These are phyloP conservation scores for Acropora yongei DNA, from an alignment of 64 coral and sea anemone species.

Conservation along the genomic window DNA sequence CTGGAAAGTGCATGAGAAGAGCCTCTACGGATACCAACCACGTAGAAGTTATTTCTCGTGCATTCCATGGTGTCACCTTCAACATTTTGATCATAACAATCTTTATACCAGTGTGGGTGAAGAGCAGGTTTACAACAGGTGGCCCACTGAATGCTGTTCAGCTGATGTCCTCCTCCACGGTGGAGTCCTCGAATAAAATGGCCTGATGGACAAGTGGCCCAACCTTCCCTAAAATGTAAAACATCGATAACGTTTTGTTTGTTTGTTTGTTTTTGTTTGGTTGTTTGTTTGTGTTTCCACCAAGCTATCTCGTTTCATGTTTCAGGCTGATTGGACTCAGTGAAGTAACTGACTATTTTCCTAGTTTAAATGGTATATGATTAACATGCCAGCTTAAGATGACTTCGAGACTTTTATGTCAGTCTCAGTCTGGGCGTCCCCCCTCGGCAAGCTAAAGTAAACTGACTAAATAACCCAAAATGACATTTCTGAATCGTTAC, in stretches of 20 bases:
- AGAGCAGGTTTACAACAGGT: conserved; percentile 72
- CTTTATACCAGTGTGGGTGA: conserved; percentile 51
- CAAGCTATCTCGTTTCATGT: no score
- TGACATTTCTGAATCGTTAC: no score
- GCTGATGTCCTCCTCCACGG: conserved; percentile 5
- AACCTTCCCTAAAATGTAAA: conserved; percentile 28
- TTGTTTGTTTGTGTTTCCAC: no score
- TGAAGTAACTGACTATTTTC: no score
- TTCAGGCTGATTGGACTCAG: no score
- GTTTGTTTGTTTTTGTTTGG: no score
- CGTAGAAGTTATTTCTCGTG: conserved; percentile 8
- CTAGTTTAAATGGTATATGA: no score
- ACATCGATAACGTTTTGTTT: not conserved
- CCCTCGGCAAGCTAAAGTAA: no score
- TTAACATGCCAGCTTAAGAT: no score
- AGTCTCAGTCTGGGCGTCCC: no score
- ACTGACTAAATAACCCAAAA: no score
- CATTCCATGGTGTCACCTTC: not conserved
- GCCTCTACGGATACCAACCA: conserved; percentile 63
- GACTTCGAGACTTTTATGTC: no score
- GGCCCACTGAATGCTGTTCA: conserved; percentile 56
- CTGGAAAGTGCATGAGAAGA: conserved; percentile 38
- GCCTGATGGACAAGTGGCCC: conserved; percentile 70
- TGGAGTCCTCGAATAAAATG: conserved; percentile 61
- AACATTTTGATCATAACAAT: conserved; percentile 65